Evolutionary conservation across 2,888 invertebrate genomes (phyloP).

Genomic region (Ganaspis brasiliensis): DNA sequence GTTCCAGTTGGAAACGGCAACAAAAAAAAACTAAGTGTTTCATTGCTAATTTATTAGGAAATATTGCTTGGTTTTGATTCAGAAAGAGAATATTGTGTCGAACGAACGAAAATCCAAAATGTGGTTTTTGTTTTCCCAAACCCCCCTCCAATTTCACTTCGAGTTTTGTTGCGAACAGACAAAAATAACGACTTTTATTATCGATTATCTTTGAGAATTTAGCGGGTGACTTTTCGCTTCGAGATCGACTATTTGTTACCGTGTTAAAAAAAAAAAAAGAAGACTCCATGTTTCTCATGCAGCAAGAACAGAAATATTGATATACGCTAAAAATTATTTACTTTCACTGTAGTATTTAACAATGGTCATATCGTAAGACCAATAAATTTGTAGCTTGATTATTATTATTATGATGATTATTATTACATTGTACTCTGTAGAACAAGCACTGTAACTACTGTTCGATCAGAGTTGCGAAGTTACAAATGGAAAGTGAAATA

Average conservation of each 20-base stretch:
- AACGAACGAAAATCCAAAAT: conserved; percentile 1
- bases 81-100: neutral
- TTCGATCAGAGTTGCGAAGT: conserved; percentile 35
- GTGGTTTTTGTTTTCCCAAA: conserved; percentile 4
- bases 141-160: neutral
- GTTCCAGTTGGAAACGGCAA: neutral
- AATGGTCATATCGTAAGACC: conserved; percentile 40
- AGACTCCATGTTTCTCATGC: conserved; percentile 32
- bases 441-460: conserved; percentile 32
- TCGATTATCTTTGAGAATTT: conserved; percentile 15
- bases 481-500: conserved; percentile 43
- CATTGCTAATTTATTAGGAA: conserved; percentile 25
- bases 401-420: conserved; percentile 26
- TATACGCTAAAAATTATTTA: conserved; percentile 38
- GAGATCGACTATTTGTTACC: conserved; percentile 27
- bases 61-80: conserved; percentile 28
- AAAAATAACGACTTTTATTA: conserved; percentile 1
- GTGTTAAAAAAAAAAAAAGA: conserved; percentile 32
- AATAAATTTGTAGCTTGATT: conserved; percentile 25
- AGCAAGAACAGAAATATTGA: conserved; percentile 34
- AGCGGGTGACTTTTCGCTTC: conserved; percentile 12
- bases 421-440: conserved; percentile 42
- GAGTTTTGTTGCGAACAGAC: conserved; percentile 5
- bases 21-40: conserved; percentile 14
- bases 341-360: conserved; percentile 40